Base-by-base conservation (phyloP, 2,888 invertebrate genomes). In the Fabriciana adippe region DNA sequence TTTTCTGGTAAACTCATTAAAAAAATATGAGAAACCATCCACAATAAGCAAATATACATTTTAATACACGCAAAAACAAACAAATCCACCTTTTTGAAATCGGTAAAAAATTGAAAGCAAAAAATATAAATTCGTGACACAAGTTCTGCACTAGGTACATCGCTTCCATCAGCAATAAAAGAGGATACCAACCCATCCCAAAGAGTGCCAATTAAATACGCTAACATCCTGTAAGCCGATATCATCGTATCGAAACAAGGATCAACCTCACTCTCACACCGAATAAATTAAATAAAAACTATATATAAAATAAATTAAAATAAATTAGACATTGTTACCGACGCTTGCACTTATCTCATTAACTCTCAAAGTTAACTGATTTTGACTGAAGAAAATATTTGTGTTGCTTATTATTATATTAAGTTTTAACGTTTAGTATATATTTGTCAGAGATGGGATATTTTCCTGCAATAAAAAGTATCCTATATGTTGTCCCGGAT, bases 261-360 rank as follows among this genome's bases (percentile, higher is more conserved):
- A 91, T 91, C 91, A 86, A 86, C 87, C 66, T 81, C 85, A 87
- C 88, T 89, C 84, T 89, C 88, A 83, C 88, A 82, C 85, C 82
- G 90, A 89, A 90, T 91, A 89, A 91, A 90, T 91, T 90, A 90
- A 89, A 89, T 88, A 87, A 90, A 89, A 89, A 89, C 79, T 79
- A 83, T 84, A 85, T 85, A 87, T 88, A 85, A 89, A 90, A 90
- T 89, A 88, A 88, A 88, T 89, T 88, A 85, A 89, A 90, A 90
- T 89, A 88, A 88, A 88, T 89, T 88, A 87, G 86, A 87, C 76
- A 76, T 76, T 77, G 76, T 77, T 75, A 73, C 68, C 70, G 74
- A 67, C 68, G 72, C 67, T 68, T 70, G 72, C 65, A 72, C 57
- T 60, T 64, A 78, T 79, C 86, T 88, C 88, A 88, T 88, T 88